Percentiles rank a stretch among this genome's conserved stretches.
Evolutionary conservation across 2,797 vertebrate genomes (phyloP).

Genomic region (Chelonia mydas): DNA sequence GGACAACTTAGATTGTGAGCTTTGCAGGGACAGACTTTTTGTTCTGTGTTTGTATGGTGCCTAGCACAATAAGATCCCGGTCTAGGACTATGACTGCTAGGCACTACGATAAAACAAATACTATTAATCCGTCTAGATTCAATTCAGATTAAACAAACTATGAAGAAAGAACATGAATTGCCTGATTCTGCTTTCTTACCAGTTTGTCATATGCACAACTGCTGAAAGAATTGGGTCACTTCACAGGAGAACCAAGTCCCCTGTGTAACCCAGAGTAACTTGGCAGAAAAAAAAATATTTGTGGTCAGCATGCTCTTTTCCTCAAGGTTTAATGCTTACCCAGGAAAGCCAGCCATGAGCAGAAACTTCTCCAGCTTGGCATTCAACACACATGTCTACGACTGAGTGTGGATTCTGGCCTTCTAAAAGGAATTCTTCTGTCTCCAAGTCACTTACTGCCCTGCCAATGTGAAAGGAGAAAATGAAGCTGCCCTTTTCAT

Average conservation of each 20-base stretch:
- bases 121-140: not conserved
- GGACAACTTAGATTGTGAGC: not conserved
- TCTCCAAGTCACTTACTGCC: not conserved
- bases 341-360: not conserved
- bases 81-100: not conserved
- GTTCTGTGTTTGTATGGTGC: not conserved
- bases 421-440: not conserved
- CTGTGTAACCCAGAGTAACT: not conserved
- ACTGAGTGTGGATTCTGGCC: not conserved
- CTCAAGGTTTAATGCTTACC: not conserved
- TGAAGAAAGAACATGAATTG: not conserved
- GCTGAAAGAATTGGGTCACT: not conserved
- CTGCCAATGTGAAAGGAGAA: not conserved
- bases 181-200: not conserved
- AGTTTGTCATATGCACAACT: not conserved
- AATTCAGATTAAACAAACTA: not conserved
- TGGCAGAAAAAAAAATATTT: not conserved
- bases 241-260: not conserved
- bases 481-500: not conserved
- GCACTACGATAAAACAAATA: not conserved
- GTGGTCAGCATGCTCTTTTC: not conserved
- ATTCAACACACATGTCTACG: not conserved
- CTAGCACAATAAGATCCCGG: rapidly evolving
- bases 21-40: not conserved
- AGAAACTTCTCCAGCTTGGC: rapidly evolving